Conservation (phyloP, 2,113 vertebrate genomes). For the Progne subis region DNA sequence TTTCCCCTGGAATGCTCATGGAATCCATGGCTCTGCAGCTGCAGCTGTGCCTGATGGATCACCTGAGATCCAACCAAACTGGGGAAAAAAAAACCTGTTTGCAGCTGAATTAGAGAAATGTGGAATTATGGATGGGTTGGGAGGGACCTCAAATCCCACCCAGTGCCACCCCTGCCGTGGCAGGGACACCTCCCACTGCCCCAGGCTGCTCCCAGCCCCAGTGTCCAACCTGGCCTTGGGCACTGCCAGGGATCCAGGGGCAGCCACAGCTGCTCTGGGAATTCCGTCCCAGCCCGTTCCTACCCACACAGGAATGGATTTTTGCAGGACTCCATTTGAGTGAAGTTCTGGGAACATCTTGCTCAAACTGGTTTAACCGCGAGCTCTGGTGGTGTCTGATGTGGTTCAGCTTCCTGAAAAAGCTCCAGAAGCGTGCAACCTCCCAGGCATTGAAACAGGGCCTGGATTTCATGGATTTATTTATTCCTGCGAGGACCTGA, state of each 20-base stretch:
- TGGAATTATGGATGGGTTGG: too few relatives aligned
- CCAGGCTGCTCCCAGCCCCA: not conserved
- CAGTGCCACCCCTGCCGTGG: not conserved
- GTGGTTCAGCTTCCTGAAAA: not conserved
- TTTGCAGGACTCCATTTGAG: not conserved
- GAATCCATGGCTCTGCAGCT: not conserved
- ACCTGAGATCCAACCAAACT: not conserved
- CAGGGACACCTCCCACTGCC: not conserved
- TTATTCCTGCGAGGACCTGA: not conserved
- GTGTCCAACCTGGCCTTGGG: not conserved
- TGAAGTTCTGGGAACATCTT: not conserved
- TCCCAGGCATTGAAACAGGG: too few relatives aligned
- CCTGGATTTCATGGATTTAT: not conserved
- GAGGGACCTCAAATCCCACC: rapidly evolving
- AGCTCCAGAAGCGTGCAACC: not conserved
- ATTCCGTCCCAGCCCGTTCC: not conserved
- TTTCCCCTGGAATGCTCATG: not conserved
- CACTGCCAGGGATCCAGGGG: not conserved
- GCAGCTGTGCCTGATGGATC: not conserved
- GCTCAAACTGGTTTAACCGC: not conserved
- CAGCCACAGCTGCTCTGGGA: not conserved
- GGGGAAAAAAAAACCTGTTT: too few relatives aligned
- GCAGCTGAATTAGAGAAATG: too few relatives aligned
- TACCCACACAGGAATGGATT: not conserved
- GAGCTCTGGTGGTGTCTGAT: not conserved